These are phyloP conservation scores for Microtus ochrogaster DNA, from an alignment of 2,113 vertebrate genomes.

Conservation along the genomic window DNA sequence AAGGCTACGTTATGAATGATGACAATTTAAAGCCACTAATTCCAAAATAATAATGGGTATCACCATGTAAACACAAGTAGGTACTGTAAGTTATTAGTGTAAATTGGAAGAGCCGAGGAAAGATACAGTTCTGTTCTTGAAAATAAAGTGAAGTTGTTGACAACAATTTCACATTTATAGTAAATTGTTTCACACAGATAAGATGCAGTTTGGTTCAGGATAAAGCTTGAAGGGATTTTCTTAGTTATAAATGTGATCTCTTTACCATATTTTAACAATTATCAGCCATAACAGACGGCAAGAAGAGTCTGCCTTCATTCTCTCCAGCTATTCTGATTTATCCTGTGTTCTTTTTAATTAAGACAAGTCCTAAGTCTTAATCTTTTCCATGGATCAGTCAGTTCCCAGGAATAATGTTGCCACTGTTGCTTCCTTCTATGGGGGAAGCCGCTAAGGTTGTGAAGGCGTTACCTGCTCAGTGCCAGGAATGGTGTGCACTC, in stretches of 20 bases:
- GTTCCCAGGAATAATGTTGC: background rate
- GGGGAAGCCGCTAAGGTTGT: background rate
- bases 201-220: background rate
- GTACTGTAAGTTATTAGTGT: background rate
- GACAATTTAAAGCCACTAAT: conserved; percentile 18
- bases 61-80: background rate
- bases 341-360: background rate
- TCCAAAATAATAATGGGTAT: background rate
- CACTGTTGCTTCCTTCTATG: background rate
- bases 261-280: background rate
- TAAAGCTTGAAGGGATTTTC: conserved; percentile 10
- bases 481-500: background rate
- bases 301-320: background rate
- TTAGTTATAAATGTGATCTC: background rate
- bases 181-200: conserved; percentile 6
- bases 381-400: too few relatives aligned
- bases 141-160: background rate
- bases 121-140: background rate
- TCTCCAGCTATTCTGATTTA: background rate
- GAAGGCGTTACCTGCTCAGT: background rate
- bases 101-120: conserved; percentile 18
- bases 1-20: background rate
- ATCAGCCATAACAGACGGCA: background rate
- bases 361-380: background rate
- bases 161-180: conserved; percentile 43